phyloP scores from a whole-genome alignment of 2,113 vertebrate species.

The Petrocephalus zakoni region DNA sequence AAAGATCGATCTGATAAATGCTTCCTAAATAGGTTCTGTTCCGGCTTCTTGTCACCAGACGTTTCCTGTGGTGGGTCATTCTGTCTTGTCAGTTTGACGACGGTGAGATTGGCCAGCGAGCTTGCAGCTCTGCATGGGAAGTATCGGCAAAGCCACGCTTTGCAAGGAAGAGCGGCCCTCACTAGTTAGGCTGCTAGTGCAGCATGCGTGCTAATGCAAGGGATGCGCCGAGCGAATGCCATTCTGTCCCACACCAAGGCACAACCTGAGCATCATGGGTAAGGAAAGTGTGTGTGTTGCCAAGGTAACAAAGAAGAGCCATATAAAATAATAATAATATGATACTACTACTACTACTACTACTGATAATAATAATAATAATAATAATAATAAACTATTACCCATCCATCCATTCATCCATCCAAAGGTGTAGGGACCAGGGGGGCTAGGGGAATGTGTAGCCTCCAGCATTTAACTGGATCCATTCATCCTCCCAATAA shows the following conservation, averaged over 20 bases:
- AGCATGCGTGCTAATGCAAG: neutral
- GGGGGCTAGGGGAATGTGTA: neutral
- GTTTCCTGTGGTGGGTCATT: neutral
- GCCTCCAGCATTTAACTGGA: neutral
- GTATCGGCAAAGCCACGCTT: neutral
- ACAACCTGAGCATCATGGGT: neutral
- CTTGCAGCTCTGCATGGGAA: neutral
- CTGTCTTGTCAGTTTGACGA: neutral
- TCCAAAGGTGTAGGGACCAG: neutral
- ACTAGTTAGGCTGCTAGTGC: neutral
- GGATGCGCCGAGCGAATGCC: no score
- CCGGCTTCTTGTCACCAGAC: neutral
- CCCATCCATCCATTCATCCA: neutral
- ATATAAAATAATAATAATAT: neutral
- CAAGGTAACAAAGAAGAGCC: neutral
- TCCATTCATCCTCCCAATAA: neutral
- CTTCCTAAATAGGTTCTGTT: neutral
- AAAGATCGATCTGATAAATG: neutral
- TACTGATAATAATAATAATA: neutral
- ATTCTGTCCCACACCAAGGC: no score
- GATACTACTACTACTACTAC: no score
- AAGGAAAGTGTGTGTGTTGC: neutral
- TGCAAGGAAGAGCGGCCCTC: neutral
- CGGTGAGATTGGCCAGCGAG: neutral
- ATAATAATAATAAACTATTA: neutral